Evolutionary conservation across 2,113 vertebrate genomes (phyloP).

Genomic region (Sorex fumeus): DNA sequence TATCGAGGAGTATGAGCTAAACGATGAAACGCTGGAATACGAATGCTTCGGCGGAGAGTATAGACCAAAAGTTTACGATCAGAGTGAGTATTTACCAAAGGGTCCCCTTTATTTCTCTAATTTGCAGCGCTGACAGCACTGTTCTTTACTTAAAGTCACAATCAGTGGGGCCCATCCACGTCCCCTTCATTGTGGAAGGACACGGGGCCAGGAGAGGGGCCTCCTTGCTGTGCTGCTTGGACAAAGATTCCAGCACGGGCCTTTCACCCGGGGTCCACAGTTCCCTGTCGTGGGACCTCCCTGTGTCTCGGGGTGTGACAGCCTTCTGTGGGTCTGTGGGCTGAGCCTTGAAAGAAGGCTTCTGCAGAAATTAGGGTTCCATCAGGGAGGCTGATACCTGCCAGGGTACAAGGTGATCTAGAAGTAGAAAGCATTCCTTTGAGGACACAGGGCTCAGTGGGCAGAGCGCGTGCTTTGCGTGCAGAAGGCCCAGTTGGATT

Average conservation of each 20-base stretch:
- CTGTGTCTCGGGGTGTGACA: background rate
- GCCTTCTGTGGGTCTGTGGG: no score
- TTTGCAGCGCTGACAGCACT: background rate
- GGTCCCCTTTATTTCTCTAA: slow-evolving; percentile 22
- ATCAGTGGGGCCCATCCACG: background rate
- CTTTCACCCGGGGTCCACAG: background rate
- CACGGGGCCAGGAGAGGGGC: background rate
- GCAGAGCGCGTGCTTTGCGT: no score
- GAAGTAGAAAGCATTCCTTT: background rate
- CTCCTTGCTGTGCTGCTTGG: background rate
- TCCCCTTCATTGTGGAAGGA: background rate
- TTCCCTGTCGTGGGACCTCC: background rate
- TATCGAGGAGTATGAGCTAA: slow-evolving; percentile 98
- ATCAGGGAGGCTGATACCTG: background rate
- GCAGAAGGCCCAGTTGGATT: no score
- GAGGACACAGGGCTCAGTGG: no score
- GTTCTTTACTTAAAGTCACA: slow-evolving; percentile 46
- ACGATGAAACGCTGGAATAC: slow-evolving; percentile 97
- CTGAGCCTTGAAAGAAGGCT: background rate
- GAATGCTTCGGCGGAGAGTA: slow-evolving; percentile 99
- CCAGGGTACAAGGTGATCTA: background rate
- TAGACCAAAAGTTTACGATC: slow-evolving; percentile 98
- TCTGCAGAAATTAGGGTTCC: background rate
- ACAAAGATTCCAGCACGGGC: background rate
- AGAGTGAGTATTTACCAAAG: slow-evolving; percentile 92